Evolutionary conservation across 2,797 vertebrate genomes (phyloP), one percentile per base, ranked within the genome.

Genomic region (Telmatherina bonti): DNA sequence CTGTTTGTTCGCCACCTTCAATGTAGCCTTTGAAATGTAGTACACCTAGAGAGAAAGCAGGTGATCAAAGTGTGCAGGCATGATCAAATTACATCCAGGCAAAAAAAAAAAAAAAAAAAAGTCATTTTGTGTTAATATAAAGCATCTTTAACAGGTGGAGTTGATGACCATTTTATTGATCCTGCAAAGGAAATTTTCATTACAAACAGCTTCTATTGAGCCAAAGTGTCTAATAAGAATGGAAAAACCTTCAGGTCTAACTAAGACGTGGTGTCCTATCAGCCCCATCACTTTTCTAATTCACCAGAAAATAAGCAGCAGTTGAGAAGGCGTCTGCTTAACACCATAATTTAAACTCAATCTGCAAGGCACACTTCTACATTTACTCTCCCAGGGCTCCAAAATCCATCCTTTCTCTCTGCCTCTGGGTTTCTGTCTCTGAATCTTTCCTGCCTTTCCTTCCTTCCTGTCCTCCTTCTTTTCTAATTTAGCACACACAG

Each of bases 1-100:
- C 76, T 99, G 96, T 90, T 98, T 99, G 91, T 99, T 98, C 86
- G 98, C 97, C 6, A 92, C 93, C 91, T 99, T 99, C 88, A 99
- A 86, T 0, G 79, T 81, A 0, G 79, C 89, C 60, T 92, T 93
- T 54, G 96, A 96, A 90, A 99, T 96, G 90, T 95, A 97, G 92
- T 97, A 99, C 33, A 98, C 97, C 97, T 99, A 70, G 82, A 52
- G 18, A 67, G 55, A 27, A 60, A 65, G 41, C 0, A 31, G 29
- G 16, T 0, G 12, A 54, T 56, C 26, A 55, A 43, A 59, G 38
- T 71, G 27, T 20, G 9, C 10, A 30, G 52, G 13, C 24, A 16
- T 82, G 54, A 72, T 16, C 38, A 67, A 78, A 65, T 65, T 24
- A 63, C 3, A 72, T n/a, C n/a, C 52, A 6, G 76, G 79, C 26